Percentiles rank a stretch among this genome's conserved stretches.
phyloP scores from a whole-genome alignment of 2,888 invertebrate species.

The Drosophila recens region DNA sequence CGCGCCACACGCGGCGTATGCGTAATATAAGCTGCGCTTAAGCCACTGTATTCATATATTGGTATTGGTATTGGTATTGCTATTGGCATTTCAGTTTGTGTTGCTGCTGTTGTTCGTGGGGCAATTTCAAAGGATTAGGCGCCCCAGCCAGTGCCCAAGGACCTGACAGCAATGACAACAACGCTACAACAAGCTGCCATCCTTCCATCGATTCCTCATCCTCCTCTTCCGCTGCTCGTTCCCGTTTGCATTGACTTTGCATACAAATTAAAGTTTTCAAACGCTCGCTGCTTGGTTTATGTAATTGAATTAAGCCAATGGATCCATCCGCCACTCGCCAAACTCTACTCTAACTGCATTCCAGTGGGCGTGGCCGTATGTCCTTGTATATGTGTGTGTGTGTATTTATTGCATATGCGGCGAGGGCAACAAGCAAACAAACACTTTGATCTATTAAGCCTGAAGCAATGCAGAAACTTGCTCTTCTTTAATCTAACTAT shows the following conservation, averaged over 20 bases:
- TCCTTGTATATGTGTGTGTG: background rate
- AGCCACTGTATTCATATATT: conserved; percentile 50
- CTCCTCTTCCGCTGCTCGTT: background rate
- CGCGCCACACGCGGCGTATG: conserved; percentile 65
- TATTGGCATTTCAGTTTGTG: conserved; percentile 39
- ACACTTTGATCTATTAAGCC: conserved; percentile 42
- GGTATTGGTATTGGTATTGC: conserved; percentile 34
- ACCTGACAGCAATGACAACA: conserved; percentile 57
- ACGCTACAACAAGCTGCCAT: conserved; percentile 18
- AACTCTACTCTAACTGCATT: conserved; percentile 46
- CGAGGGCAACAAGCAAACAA: conserved; percentile 17
- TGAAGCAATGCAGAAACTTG: conserved; percentile 2
- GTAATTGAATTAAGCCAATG: conserved; percentile 73
- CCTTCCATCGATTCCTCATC: background rate
- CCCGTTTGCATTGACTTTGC: conserved; percentile 69
- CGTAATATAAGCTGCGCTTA: conserved; percentile 66
- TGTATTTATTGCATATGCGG: conserved; percentile 27
- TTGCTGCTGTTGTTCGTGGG: conserved; percentile 30
- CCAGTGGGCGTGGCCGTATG: conserved; percentile 36
- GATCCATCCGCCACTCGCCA: conserved; percentile 44
- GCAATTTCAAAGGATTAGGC: conserved; percentile 81
- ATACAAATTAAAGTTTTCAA: conserved; percentile 75
- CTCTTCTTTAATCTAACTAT: conserved; percentile 4
- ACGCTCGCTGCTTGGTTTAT: conserved; percentile 60
- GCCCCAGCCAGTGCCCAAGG: conserved; percentile 72